A percentile compares a stretch with the other conserved stretches of the same genome.
phyloP scores from a whole-genome alignment of 1,140 invertebrate species.

The Calliopsis andreniformis region DNA sequence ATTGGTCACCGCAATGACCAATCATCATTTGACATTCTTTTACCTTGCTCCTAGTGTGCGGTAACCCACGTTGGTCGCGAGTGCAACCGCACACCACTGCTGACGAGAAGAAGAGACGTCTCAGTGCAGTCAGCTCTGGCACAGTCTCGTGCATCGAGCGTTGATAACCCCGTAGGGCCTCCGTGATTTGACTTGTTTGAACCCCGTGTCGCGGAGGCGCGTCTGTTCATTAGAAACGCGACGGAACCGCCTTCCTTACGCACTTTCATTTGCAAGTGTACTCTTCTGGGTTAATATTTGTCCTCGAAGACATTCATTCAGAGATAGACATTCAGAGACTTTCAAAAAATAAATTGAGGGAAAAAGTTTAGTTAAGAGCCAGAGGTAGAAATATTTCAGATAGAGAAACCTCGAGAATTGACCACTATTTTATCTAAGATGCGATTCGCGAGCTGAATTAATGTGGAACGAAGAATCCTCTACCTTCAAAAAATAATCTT shows the following conservation, averaged over 20 bases:
- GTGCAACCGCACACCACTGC: conserved; percentile 18
- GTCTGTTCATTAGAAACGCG: background rate
- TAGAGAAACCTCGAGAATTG: no score
- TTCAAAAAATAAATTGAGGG: no score
- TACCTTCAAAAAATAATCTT: no score
- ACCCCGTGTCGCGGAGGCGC: background rate
- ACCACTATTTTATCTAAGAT: no score
- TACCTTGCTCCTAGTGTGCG: conserved; percentile 63
- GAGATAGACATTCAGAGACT: no score
- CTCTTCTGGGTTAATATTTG: background rate
- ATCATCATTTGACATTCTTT: conserved; percentile 81
- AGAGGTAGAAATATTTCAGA: no score
- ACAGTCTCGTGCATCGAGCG: conserved; percentile 32
- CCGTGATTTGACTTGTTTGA: conserved; percentile 1
- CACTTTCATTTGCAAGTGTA: no score
- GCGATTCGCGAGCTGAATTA: no score
- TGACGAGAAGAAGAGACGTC: conserved; percentile 24
- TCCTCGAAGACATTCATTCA: no score
- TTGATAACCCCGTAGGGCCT: conserved; percentile 33
- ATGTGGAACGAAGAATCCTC: no score
- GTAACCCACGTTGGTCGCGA: conserved; percentile 36
- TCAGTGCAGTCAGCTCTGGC: background rate
- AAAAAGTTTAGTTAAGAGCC: no score
- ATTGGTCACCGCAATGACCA: conserved; percentile 80
- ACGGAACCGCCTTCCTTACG: background rate